Evolutionary conservation across 2,888 invertebrate species (phyloP).

Genomic region (Euzophera pinguis): DNA sequence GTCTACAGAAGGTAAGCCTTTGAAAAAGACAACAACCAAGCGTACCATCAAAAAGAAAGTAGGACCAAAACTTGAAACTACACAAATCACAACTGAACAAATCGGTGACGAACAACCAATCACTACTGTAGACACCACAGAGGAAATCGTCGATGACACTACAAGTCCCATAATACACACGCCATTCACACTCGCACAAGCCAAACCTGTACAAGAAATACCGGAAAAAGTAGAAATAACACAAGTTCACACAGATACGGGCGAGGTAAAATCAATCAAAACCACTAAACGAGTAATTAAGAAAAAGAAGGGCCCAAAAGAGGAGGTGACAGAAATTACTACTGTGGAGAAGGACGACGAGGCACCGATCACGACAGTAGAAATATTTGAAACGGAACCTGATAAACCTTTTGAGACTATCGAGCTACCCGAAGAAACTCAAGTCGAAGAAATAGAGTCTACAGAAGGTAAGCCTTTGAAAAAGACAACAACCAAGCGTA

Average conservation of each 20-base stretch:
- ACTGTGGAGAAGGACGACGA: constrained; percentile 61
- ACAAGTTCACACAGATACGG: constrained; percentile 42
- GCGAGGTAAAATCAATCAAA: constrained; percentile 37
- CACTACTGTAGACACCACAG: constrained; percentile 29
- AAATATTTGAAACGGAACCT: constrained; percentile 32
- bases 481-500: constrained; percentile 40
- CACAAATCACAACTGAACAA: constrained; percentile 21
- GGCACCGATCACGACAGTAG: constrained; percentile 43
- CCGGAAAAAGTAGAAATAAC: constrained; percentile 22
- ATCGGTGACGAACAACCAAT: constrained; percentile 28
- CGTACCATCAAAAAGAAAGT: constrained; percentile 35
- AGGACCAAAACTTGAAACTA: constrained; percentile 30
- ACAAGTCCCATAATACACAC: constrained; percentile 21
- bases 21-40: constrained; percentile 40
- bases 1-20: constrained; percentile 26
- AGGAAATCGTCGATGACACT: constrained; percentile 33
- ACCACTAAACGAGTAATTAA: constrained; percentile 39
- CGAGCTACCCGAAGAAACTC: constrained; percentile 24
- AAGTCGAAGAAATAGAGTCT: constrained; percentile 19
- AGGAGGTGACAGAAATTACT: constrained; percentile 66
- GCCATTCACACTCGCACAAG: constrained; percentile 22
- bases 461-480: constrained; percentile 29
- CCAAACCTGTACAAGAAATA: constrained; percentile 31
- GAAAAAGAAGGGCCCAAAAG: constrained; percentile 58
- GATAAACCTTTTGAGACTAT: constrained; percentile 24